Evolutionary conservation across 37 sponge, comb jelly and placozoan species (phyloP), one percentile per base, ranked within the genome.

Genomic region (Chondrilla cf. caribensis): DNA sequence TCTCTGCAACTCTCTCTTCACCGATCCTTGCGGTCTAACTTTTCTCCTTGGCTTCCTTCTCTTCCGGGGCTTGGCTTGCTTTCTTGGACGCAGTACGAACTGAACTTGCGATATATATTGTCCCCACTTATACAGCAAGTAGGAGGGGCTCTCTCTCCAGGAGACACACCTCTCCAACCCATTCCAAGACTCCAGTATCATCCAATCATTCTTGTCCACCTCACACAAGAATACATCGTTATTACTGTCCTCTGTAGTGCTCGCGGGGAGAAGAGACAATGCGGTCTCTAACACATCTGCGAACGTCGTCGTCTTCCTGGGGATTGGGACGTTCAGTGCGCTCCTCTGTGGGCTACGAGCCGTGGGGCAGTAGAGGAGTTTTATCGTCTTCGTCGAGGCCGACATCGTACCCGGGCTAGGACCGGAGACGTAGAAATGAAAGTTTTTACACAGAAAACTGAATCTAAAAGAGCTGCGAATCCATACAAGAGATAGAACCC

Each of bases 61-160:
- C 15, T 6, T 29, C 18, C 18, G 29, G 6, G 64, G 25, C 14
- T 38, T 73, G 7, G 44, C 0, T 40, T 7, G 29, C 26, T 73
- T 38, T 25, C 24, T 73, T 43, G 41, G 76, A 25, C 44, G 41
- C 76, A 73, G 25, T 2, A 73, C 2, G 24, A 73, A 39, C 24
- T 39, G 41, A 18, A 73, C 44, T 7, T 73, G 76, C 2, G 41
- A 43, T 37, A 39, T 19, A 40, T 36, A 73, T 5, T 38, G 31
- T 8, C 76, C 76, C 76, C 76, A 73, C 25, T 73, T 39, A 2
- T 38, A 7, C 9, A 40, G 76, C 76, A 73, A 25, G 22, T 73
- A 21, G 76, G 76, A 5, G 76, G 76, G 76, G 44, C 44, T 39
- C 76, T 73, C 76, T 18, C n/a, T 73, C 38, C 38, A 39, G 3